These are phyloP conservation scores for Drosophila micromelanica DNA, from an alignment of 1,140 invertebrate genomes.

Conservation along the genomic window DNA sequence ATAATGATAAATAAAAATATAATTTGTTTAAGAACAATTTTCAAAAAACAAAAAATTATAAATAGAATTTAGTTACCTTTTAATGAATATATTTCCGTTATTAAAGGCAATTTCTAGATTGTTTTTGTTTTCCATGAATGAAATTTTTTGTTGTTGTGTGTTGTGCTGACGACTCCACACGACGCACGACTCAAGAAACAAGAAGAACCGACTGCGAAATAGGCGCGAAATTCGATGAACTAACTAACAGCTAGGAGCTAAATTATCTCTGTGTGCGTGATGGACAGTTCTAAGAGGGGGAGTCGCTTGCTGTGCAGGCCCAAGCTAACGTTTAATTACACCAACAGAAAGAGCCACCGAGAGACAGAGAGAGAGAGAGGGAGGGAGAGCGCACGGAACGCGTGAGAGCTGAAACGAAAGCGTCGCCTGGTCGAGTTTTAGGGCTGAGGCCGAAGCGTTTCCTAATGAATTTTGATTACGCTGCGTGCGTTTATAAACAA, in stretches of 20 bases:
- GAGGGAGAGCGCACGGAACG: conserved; percentile 10
- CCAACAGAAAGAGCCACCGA: not conserved
- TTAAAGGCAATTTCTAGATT: conserved; percentile 84
- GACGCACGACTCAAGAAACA: conserved; percentile 13
- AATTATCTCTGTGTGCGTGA: no score
- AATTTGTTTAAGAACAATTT: not conserved
- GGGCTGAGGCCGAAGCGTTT: conserved; percentile 40
- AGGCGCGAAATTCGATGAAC: conserved; percentile 11
- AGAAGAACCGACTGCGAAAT: conserved; percentile 13
- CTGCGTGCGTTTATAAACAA: conserved; percentile 35
- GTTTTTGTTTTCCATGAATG: conserved; percentile 84
- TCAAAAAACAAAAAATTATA: not conserved
- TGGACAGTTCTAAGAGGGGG: no score
- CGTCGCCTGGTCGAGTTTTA: conserved; percentile 30
- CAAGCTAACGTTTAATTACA: conserved; percentile 34
- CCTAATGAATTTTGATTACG: conserved; percentile 38
- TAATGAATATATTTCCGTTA: conserved; percentile 84
- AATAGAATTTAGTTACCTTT: conserved; percentile 72
- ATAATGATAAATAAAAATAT: conserved; percentile 13
- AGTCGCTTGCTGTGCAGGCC: no score
- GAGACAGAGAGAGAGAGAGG: conserved; percentile 6
- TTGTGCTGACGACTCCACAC: conserved; percentile 18
- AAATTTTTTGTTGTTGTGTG: conserved; percentile 54
- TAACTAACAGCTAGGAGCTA: no score
- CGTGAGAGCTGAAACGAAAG: conserved; percentile 34